These are phyloP conservation scores for Coluber constrictor DNA, from an alignment of 2,797 vertebrate genomes.

Conservation along the genomic window DNA sequence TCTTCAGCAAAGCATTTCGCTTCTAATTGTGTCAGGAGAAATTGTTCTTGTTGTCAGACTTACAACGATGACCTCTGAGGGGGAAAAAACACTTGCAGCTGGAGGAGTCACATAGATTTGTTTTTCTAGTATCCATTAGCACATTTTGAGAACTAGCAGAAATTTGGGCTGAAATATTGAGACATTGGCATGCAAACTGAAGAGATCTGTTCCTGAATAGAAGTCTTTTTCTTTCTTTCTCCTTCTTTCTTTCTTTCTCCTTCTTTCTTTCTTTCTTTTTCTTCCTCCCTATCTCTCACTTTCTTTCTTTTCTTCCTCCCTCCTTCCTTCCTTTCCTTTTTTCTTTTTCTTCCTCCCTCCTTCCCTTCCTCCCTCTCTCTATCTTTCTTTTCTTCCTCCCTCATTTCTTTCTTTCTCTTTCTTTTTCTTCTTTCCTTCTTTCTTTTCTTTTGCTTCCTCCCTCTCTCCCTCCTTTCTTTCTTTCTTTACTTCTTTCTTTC, in stretches of 20 bases:
- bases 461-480: too few relatives aligned
- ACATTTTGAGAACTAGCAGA: slow-evolving; percentile 48
- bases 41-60: not conserved
- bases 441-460: too few relatives aligned
- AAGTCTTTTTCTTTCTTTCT: slow-evolving; percentile 34
- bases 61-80: not conserved
- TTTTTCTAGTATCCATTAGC: slow-evolving; percentile 54
- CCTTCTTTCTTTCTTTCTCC: too few relatives aligned
- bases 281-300: too few relatives aligned
- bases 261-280: not conserved
- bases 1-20: not conserved
- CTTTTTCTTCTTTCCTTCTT: too few relatives aligned
- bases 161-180: slow-evolving; percentile 34
- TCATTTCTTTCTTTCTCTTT: not conserved
- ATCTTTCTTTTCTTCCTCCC: not conserved
- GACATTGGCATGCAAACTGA: slow-evolving; percentile 43
- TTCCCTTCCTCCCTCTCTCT: too few relatives aligned
- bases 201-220: slow-evolving; percentile 22
- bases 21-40: not conserved
- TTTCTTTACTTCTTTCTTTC: too few relatives aligned
- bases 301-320: not conserved
- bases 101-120: slow-evolving; percentile 36
- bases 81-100: not conserved
- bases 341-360: not conserved
- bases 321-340: rapidly evolving